phyloP scores from a whole-genome alignment of 2,888 invertebrate genomes.

The Eulithis testata region DNA sequence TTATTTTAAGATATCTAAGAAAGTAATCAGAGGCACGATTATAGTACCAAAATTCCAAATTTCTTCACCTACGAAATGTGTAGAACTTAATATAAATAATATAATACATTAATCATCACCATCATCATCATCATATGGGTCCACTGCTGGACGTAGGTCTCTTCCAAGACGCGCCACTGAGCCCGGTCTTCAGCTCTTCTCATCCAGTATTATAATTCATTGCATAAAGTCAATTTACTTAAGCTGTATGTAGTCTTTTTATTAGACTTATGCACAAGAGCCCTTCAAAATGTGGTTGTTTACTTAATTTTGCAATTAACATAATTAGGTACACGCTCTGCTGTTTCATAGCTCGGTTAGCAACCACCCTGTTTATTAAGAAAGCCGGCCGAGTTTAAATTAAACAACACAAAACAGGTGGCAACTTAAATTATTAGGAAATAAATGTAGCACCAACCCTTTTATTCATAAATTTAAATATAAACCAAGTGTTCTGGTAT shows the following conservation, averaged over 20 bases:
- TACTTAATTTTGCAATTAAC: slow-evolving; percentile 81
- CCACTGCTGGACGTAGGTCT: no score
- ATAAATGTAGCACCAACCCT: slow-evolving; percentile 10
- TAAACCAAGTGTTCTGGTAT: background rate
- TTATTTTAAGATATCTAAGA: no score
- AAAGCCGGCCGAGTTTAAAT: slow-evolving; percentile 52
- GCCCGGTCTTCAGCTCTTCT: no score
- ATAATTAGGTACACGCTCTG: slow-evolving; percentile 73
- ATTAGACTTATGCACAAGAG: slow-evolving; percentile 25
- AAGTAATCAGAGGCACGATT: no score
- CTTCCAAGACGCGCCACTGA: no score
- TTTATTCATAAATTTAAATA: slow-evolving; percentile 1
- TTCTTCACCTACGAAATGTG: no score
- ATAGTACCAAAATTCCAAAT: no score
- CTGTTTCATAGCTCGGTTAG: slow-evolving; percentile 61
- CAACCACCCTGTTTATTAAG: slow-evolving; percentile 53
- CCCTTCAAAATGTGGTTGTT: slow-evolving; percentile 73
- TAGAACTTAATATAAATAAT: no score
- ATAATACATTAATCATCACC: no score
- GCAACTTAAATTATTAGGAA: slow-evolving; percentile 49
- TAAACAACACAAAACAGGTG: slow-evolving; percentile 61
- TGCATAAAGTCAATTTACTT: no score
- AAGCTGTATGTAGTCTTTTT: background rate
- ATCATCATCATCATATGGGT: no score
- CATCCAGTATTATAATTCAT: no score